Conservation (phyloP, 2,797 vertebrate species). For the Poeciliopsis infans region DNA sequence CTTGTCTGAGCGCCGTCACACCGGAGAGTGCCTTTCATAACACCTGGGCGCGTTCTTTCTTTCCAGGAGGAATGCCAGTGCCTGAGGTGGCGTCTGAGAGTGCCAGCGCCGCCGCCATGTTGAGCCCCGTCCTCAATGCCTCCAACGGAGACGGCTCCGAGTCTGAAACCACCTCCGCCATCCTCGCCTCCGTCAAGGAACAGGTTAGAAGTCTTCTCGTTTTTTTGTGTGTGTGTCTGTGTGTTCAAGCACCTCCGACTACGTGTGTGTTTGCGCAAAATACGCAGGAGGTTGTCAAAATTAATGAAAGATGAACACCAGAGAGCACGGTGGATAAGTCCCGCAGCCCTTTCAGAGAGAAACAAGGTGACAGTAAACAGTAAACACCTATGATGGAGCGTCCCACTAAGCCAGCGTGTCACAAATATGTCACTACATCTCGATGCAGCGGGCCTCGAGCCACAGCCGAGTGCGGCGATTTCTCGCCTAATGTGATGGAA, state of each 20-base stretch:
- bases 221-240: constrained; percentile 11
- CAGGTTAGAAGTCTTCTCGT: constrained; percentile 82
- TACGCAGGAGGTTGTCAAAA: constrained; percentile 32
- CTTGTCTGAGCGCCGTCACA: constrained; percentile 23
- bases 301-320: constrained; percentile 51
- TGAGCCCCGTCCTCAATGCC: constrained; percentile 93
- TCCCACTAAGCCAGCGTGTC: constrained; percentile 57
- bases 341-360: constrained; percentile 29
- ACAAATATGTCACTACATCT: constrained; percentile 52
- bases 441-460: constrained; percentile 37
- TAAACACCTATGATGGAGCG: constrained; percentile 55
- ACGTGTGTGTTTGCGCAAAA: not conserved
- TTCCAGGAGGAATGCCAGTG: constrained; percentile 93
- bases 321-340: constrained; percentile 40
- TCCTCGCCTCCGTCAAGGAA: constrained; percentile 98
- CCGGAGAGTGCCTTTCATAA: constrained; percentile 34
- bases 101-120: constrained; percentile 88
- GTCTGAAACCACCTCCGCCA: constrained; percentile 97
- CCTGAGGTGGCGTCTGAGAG: constrained; percentile 92
- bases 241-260: constrained; percentile 2
- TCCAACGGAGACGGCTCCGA: constrained; percentile 97
- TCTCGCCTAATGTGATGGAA: constrained; percentile 36
- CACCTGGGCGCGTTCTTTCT: constrained; percentile 40
- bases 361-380: constrained; percentile 44
- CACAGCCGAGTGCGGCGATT: constrained; percentile 27